Percentiles rank a stretch among this genome's conserved stretches.
phyloP scores from a whole-genome alignment of 2,797 vertebrate genomes.

The Hylomyscus alleni region DNA sequence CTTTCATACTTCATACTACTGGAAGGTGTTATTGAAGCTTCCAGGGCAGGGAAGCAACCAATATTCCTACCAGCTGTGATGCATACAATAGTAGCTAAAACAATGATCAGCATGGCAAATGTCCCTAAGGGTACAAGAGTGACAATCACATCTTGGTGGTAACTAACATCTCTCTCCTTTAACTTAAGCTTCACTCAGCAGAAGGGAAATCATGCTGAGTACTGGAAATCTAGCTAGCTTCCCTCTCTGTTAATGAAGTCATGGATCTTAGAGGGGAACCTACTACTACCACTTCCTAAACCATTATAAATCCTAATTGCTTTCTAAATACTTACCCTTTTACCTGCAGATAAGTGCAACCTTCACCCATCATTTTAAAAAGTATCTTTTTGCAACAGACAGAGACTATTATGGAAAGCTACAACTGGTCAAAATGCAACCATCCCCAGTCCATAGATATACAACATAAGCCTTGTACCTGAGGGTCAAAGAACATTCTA shows the following conservation, averaged over 20 bases:
- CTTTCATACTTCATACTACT: neutral
- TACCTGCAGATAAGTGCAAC: neutral
- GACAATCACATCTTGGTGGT: neutral
- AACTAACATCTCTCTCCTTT: neutral
- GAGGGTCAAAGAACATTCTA: neutral
- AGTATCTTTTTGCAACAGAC: neutral
- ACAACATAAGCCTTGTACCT: neutral
- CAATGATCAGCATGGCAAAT: neutral
- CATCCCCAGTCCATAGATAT: neutral
- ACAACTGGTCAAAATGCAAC: neutral
- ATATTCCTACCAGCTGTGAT: neutral
- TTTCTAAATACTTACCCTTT: neutral
- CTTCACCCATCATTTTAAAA: neutral
- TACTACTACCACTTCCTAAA: neutral
- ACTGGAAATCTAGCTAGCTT: neutral
- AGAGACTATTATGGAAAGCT: neutral
- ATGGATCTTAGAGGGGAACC: neutral
- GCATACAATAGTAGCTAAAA: neutral
- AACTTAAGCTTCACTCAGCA: neutral
- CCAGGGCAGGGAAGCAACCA: neutral
- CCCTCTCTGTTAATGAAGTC: neutral
- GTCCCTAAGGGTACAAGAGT: neutral
- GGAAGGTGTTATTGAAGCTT: neutral
- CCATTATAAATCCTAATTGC: neutral
- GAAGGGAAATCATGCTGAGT: neutral